Evolutionary conservation across 1,140 invertebrate genomes (phyloP).

Genomic region (Orius insidiosus): DNA sequence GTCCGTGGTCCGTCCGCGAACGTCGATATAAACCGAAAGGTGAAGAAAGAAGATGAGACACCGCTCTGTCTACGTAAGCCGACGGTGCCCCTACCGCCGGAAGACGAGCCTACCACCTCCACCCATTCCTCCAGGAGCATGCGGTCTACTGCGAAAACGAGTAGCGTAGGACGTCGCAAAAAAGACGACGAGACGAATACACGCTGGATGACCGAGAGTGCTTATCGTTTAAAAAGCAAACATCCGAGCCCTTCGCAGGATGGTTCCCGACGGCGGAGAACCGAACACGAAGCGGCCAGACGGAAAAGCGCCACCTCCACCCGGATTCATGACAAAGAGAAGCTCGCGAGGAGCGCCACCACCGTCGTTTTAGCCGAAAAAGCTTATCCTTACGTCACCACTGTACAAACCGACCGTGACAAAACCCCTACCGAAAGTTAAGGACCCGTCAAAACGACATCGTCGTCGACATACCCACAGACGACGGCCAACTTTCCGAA

Average conservation of each 20-base stretch:
- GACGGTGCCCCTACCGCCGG: neutral
- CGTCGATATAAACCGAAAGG: constrained; percentile 1
- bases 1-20: constrained; percentile 45
- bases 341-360: constrained; percentile 38
- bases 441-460: constrained; percentile 11
- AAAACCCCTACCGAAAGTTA: constrained; percentile 36
- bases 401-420: constrained; percentile 25
- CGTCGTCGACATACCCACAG: constrained; percentile 11
- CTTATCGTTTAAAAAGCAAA: constrained; percentile 20
- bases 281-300: constrained; percentile 9
- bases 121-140: neutral
- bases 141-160: neutral
- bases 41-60: constrained; percentile 1
- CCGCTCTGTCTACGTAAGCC: constrained; percentile 1
- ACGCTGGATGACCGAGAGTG: constrained; percentile 5
- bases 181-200: neutral
- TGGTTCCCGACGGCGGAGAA: constrained; percentile 30
- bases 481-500: constrained; percentile 31
- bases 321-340: neutral
- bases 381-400: constrained; percentile 39
- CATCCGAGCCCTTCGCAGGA: constrained; percentile 36
- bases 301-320: constrained; percentile 5
- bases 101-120: neutral
- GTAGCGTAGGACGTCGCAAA: neutral
- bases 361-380: constrained; percentile 45